Percentiles rank a stretch among this genome's conserved stretches.
Evolutionary conservation across 2,113 vertebrate genomes (phyloP).

Genomic region (Zingel zingel): DNA sequence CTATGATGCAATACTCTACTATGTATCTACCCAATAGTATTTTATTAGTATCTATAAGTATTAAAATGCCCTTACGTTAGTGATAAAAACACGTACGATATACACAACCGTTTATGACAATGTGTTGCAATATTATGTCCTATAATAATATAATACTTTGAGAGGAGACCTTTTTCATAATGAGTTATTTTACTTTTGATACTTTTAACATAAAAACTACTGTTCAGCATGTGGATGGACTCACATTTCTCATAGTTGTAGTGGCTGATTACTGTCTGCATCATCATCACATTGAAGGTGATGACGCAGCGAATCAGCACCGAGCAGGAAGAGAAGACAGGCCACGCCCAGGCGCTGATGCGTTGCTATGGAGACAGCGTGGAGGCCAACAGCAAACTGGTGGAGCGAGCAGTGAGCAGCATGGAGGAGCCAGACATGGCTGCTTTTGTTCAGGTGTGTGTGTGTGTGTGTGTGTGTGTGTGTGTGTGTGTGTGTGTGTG

Average conservation of each 20-base stretch:
- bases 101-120: no score
- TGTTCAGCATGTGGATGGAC: no score
- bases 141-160: no score
- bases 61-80: no score
- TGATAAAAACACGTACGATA: no score
- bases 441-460: slow-evolving; percentile 83
- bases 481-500: slow-evolving; percentile 5
- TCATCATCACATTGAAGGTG: slow-evolving; percentile 35
- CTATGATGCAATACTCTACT: no score
- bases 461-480: slow-evolving; percentile 4
- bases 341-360: slow-evolving; percentile 65
- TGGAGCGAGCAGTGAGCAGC: slow-evolving; percentile 77
- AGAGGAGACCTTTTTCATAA: no score
- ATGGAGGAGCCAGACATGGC: slow-evolving; percentile 84
- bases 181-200: no score
- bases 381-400: slow-evolving; percentile 79
- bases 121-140: no score
- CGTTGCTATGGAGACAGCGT: slow-evolving; percentile 74
- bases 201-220: no score
- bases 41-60: no score
- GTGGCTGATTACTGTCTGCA: not conserved
- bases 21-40: no score
- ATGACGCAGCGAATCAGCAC: slow-evolving; percentile 81
- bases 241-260: not conserved
- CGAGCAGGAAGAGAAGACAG: slow-evolving; percentile 83